These are phyloP conservation scores for Eidolon dupreanum DNA, from an alignment of 2,797 vertebrate genomes.

Conservation along the genomic window DNA sequence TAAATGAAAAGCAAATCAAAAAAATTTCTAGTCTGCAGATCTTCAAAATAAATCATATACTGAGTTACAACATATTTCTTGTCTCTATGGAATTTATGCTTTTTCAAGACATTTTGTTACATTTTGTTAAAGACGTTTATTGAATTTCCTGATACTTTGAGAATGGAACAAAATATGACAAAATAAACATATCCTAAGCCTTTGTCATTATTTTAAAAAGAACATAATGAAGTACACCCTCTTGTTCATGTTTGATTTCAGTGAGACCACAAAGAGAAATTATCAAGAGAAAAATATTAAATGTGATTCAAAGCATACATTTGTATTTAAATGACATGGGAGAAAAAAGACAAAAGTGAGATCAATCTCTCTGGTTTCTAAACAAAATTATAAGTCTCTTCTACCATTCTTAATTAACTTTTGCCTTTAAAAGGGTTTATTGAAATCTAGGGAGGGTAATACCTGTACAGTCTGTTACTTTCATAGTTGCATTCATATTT, in stretches of 20 bases:
- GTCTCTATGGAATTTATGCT: neutral
- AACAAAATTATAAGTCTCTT: neutral
- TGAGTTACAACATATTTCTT: slow-evolving; percentile 14
- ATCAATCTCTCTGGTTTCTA: neutral
- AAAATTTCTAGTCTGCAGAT: neutral
- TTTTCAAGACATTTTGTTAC: slow-evolving; percentile 40
- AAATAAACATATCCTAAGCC: neutral
- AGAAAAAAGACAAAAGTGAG: neutral
- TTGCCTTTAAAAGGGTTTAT: neutral
- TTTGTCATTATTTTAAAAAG: slow-evolving; percentile 42
- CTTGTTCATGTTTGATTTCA: slow-evolving; percentile 2
- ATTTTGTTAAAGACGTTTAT: neutral
- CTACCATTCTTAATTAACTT: neutral
- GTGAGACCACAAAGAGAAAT: slow-evolving; percentile 18
- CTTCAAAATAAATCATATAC: slow-evolving; percentile 17
- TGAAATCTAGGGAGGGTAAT: neutral
- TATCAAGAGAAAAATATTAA: slow-evolving; percentile 5
- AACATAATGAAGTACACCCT: neutral
- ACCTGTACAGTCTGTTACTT: neutral
- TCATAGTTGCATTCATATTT: neutral
- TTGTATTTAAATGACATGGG: neutral
- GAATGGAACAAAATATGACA: neutral
- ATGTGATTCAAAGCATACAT: neutral
- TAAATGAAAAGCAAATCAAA: slow-evolving; percentile 53
- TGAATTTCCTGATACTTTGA: slow-evolving; percentile 37